Percentiles rank a stretch among this genome's conserved stretches.
Evolutionary conservation across 1,140 invertebrate genomes (phyloP).

Genomic region (Eriosoma lanigerum): DNA sequence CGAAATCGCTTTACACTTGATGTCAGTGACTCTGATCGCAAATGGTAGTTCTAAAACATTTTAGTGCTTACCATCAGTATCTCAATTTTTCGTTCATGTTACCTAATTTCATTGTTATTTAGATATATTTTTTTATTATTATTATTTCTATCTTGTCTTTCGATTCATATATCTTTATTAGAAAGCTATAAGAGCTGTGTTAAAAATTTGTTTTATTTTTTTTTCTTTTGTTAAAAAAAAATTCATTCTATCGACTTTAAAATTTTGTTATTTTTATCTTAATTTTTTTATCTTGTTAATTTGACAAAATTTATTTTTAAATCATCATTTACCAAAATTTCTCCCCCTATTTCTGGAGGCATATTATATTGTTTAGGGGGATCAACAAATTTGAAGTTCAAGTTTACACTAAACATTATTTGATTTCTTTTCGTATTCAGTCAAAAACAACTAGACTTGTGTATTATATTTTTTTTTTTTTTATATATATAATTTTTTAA

Average conservation of each 20-base stretch:
- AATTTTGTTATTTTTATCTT: conserved; percentile 46
- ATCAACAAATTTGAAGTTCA: conserved; percentile 35
- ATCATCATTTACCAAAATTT: conserved; percentile 47
- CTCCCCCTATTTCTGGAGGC: conserved; percentile 51
- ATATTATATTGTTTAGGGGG: conserved; percentile 51
- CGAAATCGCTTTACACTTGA: conserved; percentile 29
- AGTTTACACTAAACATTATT: conserved; percentile 49
- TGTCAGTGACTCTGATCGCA: conserved; percentile 42
- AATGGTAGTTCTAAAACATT: conserved; percentile 36
- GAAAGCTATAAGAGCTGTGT: conserved; percentile 49
- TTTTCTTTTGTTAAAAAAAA: conserved; percentile 33
- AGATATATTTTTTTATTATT: conserved; percentile 49
- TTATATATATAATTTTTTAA: conserved; percentile 48
- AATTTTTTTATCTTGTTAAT: conserved; percentile 52
- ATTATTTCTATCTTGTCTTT: conserved; percentile 49
- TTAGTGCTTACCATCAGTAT: conserved; percentile 33
- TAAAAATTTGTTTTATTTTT: conserved; percentile 49
- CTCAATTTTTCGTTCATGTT: conserved; percentile 50
- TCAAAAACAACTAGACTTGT: conserved; percentile 48
- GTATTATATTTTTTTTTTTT: conserved; percentile 49
- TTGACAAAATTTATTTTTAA: conserved; percentile 40
- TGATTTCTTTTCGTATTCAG: conserved; percentile 50
- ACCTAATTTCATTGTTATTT: conserved; percentile 52
- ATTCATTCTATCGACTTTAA: conserved; percentile 28
- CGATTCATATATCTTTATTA: conserved; percentile 51